Conservation (phyloP, 2,113 vertebrate genomes). For the Copsychus sechellarum region DNA sequence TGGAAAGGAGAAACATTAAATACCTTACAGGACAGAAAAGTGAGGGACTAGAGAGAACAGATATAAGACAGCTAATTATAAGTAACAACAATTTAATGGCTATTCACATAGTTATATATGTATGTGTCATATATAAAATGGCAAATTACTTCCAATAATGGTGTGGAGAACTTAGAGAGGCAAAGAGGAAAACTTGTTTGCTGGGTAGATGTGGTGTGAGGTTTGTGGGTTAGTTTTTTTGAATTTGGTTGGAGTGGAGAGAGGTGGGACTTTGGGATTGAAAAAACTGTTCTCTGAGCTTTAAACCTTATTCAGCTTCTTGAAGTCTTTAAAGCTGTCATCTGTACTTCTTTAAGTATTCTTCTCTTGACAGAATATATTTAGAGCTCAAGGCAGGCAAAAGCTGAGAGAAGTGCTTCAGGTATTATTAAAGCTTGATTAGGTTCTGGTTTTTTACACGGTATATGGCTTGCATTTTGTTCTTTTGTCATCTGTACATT, state of each 20-base stretch:
- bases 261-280: neutral
- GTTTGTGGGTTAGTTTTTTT: neutral
- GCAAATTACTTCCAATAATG: neutral
- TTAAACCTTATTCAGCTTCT: neutral
- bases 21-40: neutral
- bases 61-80: neutral
- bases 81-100: neutral
- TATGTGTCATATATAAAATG: neutral
- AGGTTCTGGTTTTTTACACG: neutral
- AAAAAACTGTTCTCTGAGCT: neutral
- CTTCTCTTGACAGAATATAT: neutral
- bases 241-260: neutral
- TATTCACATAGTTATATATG: neutral
- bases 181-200: neutral
- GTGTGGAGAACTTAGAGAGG: neutral
- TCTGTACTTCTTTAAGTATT: neutral
- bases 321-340: neutral
- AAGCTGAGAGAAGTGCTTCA: neutral
- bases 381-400: neutral
- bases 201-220: neutral
- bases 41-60: neutral
- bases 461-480: neutral
- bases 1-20: neutral
- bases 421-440: neutral
- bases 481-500: neutral